Conservation (phyloP, 2,113 vertebrate species). For the Haemorhous mexicanus region DNA sequence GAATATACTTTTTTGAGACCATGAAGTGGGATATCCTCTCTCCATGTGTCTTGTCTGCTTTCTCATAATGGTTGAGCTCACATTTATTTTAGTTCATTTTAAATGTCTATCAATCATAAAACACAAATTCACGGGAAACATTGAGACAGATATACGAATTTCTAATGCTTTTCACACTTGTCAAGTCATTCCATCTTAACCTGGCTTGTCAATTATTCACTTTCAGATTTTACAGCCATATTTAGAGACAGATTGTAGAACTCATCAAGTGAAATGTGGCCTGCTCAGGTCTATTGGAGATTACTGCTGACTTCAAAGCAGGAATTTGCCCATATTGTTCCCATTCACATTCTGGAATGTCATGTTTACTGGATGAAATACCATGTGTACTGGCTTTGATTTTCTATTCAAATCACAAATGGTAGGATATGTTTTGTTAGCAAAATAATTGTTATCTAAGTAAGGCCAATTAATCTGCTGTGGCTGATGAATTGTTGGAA, state of each 20-base stretch:
- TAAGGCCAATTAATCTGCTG: not conserved
- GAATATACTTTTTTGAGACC: not conserved
- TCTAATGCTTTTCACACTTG: not conserved
- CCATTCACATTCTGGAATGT: not conserved
- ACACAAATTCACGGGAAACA: not conserved
- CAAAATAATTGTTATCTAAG: not conserved
- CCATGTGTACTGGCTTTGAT: not conserved
- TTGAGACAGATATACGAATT: not conserved
- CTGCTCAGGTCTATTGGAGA: not conserved
- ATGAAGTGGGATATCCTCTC: not conserved
- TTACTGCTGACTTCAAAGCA: slow-evolving; percentile 21
- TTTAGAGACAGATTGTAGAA: slow-evolving; percentile 12
- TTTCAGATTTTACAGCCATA: not conserved
- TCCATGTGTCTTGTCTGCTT: not conserved
- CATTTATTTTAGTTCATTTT: not conserved
- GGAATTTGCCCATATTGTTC: not conserved
- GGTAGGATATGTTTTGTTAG: not conserved
- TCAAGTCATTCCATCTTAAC: not conserved
- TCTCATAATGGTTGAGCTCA: not conserved
- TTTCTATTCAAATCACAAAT: not conserved
- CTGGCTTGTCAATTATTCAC: not conserved
- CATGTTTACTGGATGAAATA: not conserved
- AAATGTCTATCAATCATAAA: not conserved
- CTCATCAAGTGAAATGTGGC: not conserved
- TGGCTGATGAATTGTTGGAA: not conserved